Evolutionary conservation across 2,113 vertebrate species (phyloP).

Genomic region (Chaenocephalus aceratus): DNA sequence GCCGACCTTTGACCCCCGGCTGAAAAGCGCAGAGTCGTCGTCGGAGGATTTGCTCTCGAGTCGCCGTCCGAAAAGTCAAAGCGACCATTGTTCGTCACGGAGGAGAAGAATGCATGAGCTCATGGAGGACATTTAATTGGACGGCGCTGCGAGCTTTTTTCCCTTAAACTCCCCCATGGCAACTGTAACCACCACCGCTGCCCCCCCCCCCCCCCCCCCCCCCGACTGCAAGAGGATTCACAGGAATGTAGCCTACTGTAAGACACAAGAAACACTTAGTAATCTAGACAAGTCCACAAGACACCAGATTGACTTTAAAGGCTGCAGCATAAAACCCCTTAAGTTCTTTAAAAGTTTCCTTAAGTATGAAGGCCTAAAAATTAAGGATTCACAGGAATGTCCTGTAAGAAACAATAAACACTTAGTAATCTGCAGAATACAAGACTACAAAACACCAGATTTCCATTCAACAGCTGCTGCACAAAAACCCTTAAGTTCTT

Average conservation of each 20-base stretch:
- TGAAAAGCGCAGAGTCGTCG: too few relatives aligned
- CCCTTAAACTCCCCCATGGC: neutral
- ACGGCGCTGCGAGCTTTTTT: constrained; percentile 40
- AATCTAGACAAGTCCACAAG: too few relatives aligned
- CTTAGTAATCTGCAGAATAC: too few relatives aligned
- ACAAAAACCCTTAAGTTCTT: too few relatives aligned
- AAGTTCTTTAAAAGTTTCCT: too few relatives aligned
- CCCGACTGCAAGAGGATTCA: constrained; percentile 32
- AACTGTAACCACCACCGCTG: constrained; percentile 11
- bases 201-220: constrained; percentile 6
- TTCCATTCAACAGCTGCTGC: too few relatives aligned
- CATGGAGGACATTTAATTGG: constrained; percentile 86
- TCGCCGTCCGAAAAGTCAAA: constrained; percentile 82
- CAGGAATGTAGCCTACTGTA: too few relatives aligned
- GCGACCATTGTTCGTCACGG: constrained; percentile 86
- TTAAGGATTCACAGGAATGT: constrained; percentile 35
- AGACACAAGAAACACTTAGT: too few relatives aligned
- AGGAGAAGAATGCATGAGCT: constrained; percentile 89
- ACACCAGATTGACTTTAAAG: too few relatives aligned
- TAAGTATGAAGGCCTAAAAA: too few relatives aligned
- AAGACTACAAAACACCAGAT: too few relatives aligned
- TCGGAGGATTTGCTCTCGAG: neutral
- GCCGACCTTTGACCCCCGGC: constrained; percentile 34
- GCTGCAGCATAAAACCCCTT: too few relatives aligned
- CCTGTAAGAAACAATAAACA: neutral